Base-by-base conservation (phyloP, 2,113 vertebrate species). In the Triplophysa rosa region DNA sequence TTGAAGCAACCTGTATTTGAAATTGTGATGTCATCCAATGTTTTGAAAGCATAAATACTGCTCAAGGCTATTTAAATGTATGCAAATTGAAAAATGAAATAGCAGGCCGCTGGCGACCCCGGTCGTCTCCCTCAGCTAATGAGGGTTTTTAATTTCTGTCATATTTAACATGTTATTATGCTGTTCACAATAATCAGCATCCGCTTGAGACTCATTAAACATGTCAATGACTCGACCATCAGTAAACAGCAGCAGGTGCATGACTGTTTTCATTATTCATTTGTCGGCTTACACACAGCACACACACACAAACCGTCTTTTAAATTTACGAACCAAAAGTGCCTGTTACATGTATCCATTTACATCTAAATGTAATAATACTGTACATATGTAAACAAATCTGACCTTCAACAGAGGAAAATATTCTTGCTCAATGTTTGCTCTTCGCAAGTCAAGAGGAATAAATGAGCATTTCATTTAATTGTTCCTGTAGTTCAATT, bases 131-230 rank as follows among this genome's bases (percentile, higher is more conserved):
- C 21, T 78, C 63, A 69, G 7, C 64, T 81, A 84, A 84, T 69
- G 58, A 84, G 68, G 71, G 67, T 58, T 77, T 80, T 77, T 68
- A 52, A 47, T 79, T 59, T 65, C 69, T 79, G 67, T 75, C 37
- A 71, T 67, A 81, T 81, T 81, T 29, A 76, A 45, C 54, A 65
- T 77, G 71, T 67, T 54, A 66, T 84, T 78, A 67, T 67, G 45
- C 79, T 75, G 75, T 65, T 84, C 37, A 58, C 47, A 42, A 64
- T 63, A 78, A 84, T 84, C 61, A 81, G 58, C 69, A 58, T 81
- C 63, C 79, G 70, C 58, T 84, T 70, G 75, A 84, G 79, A 75
- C 33, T 59, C 78, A 84, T 84, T 72, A 74, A 84, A 84, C 74
- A 78, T 7, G 23, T 65, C 64, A 61, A 68, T 19, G 63, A 67